A percentile compares a stretch with the other conserved stretches of the same genome.
Evolutionary conservation across 2,888 invertebrate species (phyloP).

Genomic region (Orthosia cruda): DNA sequence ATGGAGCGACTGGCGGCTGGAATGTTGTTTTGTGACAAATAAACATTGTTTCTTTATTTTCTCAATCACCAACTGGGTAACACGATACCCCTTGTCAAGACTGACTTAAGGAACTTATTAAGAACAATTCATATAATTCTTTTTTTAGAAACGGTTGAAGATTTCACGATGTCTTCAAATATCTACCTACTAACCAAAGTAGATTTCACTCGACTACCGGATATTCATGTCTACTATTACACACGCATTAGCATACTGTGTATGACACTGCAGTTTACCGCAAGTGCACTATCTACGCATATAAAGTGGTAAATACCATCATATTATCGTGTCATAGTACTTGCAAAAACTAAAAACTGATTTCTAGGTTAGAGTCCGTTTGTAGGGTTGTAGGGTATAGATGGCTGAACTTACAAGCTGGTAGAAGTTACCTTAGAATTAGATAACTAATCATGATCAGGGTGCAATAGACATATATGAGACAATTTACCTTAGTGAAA

Average conservation of each 20-base stretch:
- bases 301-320: conserved; percentile 22
- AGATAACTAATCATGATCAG: not conserved
- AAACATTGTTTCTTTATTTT: too few species aligned
- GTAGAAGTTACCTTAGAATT: not conserved
- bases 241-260: conserved; percentile 34
- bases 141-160: too few species aligned
- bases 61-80: too few species aligned
- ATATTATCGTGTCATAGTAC: not conserved
- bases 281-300: conserved; percentile 35
- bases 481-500: not conserved
- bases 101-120: too few species aligned
- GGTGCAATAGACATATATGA: not conserved
- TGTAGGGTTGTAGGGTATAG: not conserved
- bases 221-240: conserved; percentile 21
- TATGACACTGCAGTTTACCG: conserved; percentile 49
- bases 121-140: too few species aligned
- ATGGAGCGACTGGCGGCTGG: too few species aligned
- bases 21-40: too few species aligned
- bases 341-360: not conserved
- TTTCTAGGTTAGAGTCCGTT: not conserved
- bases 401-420: not conserved
- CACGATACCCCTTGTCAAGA: too few species aligned
- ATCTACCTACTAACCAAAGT: too few species aligned
- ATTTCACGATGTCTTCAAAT: too few species aligned
- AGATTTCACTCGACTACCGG: conserved; percentile 17